A percentile compares a stretch with the other conserved stretches of the same genome.
These are phyloP conservation scores for Echiichthys vipera DNA, from an alignment of 2,797 vertebrate species.

Conservation along the genomic window DNA sequence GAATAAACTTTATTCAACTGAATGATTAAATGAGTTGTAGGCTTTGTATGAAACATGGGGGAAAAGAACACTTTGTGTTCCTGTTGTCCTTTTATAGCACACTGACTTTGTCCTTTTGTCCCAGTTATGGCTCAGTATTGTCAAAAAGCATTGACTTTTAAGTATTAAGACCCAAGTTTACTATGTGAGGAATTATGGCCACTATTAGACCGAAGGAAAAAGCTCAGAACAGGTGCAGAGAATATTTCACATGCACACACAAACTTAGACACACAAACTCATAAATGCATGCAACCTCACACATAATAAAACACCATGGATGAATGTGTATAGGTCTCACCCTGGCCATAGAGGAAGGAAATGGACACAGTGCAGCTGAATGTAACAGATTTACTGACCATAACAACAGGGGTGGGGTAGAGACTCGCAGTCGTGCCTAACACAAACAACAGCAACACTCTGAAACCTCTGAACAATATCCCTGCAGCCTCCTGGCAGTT, in stretches of 20 bases:
- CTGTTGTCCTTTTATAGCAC: not conserved
- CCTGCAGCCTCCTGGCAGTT: slow-evolving; percentile 38
- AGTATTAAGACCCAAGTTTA: slow-evolving; percentile 9
- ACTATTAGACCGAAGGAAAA: slow-evolving; percentile 30
- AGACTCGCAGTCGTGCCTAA: slow-evolving; percentile 56
- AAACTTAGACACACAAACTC: slow-evolving; percentile 8
- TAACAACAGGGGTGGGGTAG: slow-evolving; percentile 57
- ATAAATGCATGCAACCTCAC: slow-evolving; percentile 57
- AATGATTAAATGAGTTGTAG: not conserved
- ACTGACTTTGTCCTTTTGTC: slow-evolving; percentile 12
- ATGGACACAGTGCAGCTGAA: slow-evolving; percentile 63
- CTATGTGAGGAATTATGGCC: slow-evolving; percentile 20
- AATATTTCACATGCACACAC: slow-evolving; percentile 26
- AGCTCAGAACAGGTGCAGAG: slow-evolving; percentile 56
- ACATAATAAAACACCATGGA: slow-evolving; percentile 68
- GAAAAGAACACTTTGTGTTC: not conserved
- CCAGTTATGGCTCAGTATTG: slow-evolving; percentile 4
- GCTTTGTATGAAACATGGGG: not conserved
- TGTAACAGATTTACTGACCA: slow-evolving; percentile 78
- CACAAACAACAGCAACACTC: slow-evolving; percentile 66
- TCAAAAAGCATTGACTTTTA: slow-evolving; percentile 14
- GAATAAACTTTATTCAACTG: not conserved
- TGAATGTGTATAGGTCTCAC: slow-evolving; percentile 64
- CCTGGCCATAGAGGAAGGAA: slow-evolving; percentile 64
- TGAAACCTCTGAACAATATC: slow-evolving; percentile 54